Evolutionary conservation across 2,888 invertebrate species (phyloP).

Genomic region (Epiblema foenella): DNA sequence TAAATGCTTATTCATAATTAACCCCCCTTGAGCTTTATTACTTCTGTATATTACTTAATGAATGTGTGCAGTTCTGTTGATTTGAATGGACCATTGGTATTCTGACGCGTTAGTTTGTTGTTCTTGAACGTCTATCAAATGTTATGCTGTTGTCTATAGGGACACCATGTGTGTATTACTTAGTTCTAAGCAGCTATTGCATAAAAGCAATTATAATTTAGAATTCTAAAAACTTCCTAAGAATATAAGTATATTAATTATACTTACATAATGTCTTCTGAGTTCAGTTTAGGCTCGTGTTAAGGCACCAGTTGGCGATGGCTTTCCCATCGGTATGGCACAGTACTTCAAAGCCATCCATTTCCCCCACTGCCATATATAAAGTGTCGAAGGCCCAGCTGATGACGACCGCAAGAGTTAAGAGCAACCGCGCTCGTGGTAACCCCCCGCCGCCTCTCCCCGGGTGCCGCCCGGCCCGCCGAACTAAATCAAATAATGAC

Average conservation of each 20-base stretch:
- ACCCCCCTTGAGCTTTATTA: conserved; percentile 82
- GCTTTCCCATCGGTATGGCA: conserved; percentile 43
- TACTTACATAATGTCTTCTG: not conserved
- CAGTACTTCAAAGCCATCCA: conserved; percentile 60
- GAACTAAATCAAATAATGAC: conserved; percentile 86
- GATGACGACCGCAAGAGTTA: conserved; percentile 74
- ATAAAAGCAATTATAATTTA: not conserved
- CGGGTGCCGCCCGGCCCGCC: conserved; percentile 76
- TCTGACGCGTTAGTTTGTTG: conserved; percentile 46
- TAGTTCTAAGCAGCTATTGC: not conserved
- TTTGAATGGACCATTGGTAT: conserved; percentile 59
- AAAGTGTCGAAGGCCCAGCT: conserved; percentile 80
- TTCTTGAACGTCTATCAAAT: conserved; percentile 49
- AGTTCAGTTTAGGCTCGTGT: not conserved
- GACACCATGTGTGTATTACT: conserved; percentile 4
- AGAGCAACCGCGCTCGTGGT: conserved; percentile 72
- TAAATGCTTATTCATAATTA: conserved; percentile 83
- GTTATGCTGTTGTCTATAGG: not conserved
- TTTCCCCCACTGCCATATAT: conserved; percentile 70
- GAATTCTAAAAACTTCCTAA: not conserved
- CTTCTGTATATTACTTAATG: conserved; percentile 78
- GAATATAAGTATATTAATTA: not conserved
- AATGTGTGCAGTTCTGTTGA: conserved; percentile 67
- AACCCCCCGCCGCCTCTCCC: conserved; percentile 76
- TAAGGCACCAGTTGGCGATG: conserved; percentile 20